Conservation (phyloP, 2,888 invertebrate species). For the Priocnemis perturbator region DNA sequence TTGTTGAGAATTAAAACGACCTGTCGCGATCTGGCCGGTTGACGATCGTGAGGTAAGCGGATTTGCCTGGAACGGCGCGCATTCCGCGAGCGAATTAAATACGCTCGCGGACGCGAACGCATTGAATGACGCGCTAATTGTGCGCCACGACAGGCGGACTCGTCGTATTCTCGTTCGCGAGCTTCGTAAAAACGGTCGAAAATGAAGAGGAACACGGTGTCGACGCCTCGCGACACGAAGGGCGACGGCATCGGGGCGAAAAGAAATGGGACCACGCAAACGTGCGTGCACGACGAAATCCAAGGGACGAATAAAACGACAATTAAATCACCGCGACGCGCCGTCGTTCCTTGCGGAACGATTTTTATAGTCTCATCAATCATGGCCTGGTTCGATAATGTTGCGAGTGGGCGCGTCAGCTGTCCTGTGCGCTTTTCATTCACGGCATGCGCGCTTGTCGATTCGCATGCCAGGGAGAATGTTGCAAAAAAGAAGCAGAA, state of each 20-base stretch:
- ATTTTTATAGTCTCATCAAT: conserved; percentile 56
- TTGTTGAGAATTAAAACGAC: too few species aligned
- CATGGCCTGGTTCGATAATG: conserved; percentile 44
- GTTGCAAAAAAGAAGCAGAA: conserved; percentile 21
- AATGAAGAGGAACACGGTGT: neutral
- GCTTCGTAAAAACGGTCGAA: too few species aligned
- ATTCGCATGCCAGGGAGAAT: conserved; percentile 27
- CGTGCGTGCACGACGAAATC: conserved; percentile 19
- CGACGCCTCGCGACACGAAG: neutral
- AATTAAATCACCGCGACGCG: conserved; percentile 25
- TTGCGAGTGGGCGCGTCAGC: conserved; percentile 49
- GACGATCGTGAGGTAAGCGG: too few species aligned
- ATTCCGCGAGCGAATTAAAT: too few species aligned
- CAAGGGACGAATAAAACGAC: conserved; percentile 8
- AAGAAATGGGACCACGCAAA: too few species aligned
- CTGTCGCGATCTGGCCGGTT: too few species aligned
- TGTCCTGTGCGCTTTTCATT: conserved; percentile 52
- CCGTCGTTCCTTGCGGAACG: conserved; percentile 26
- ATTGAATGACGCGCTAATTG: too few species aligned
- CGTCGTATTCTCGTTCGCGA: too few species aligned
- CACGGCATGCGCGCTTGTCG: conserved; percentile 32
- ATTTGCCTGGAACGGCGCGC: too few species aligned
- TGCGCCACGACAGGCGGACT: too few species aligned
- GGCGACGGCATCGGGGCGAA: neutral
- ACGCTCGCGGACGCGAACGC: too few species aligned